Percentiles rank a stretch among this genome's conserved stretches.
phyloP scores from a whole-genome alignment of 2,888 invertebrate species.

The Trachelus troglodyta region DNA sequence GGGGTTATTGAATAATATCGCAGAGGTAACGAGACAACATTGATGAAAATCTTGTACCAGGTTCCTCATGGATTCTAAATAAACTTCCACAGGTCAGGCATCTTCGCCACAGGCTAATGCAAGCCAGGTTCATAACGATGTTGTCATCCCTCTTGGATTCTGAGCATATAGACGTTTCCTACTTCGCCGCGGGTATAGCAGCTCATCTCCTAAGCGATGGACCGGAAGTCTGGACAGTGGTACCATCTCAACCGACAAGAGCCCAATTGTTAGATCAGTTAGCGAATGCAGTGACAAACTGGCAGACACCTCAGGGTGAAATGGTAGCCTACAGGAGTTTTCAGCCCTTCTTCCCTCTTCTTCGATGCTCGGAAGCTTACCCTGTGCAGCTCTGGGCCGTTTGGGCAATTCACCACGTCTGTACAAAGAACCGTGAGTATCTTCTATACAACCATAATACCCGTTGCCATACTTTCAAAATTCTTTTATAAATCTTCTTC shows the following conservation, averaged over 20 bases:
- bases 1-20: constrained; percentile 80
- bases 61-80: background rate
- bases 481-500: constrained; percentile 19
- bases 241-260: constrained; percentile 43
- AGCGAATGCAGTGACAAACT: constrained; percentile 71
- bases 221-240: constrained; percentile 67
- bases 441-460: background rate
- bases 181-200: constrained; percentile 80
- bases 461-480: background rate
- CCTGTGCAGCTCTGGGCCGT: constrained; percentile 82
- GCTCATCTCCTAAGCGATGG: constrained; percentile 76
- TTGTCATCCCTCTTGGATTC: constrained; percentile 70
- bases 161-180: constrained; percentile 75
- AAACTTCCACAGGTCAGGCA: constrained; percentile 66
- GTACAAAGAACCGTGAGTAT: constrained; percentile 76
- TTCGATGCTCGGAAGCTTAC: constrained; percentile 71
- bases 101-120: constrained; percentile 69
- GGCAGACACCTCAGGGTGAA: constrained; percentile 78
- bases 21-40: constrained; percentile 70
- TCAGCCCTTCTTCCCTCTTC: constrained; percentile 77
- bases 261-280: constrained; percentile 53
- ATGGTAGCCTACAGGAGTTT: constrained; percentile 83
- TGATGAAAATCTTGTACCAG: background rate
- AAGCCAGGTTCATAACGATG: constrained; percentile 69
- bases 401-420: constrained; percentile 84